phyloP scores from a whole-genome alignment of 2,797 vertebrate species.

The Thaleichthys pacificus region DNA sequence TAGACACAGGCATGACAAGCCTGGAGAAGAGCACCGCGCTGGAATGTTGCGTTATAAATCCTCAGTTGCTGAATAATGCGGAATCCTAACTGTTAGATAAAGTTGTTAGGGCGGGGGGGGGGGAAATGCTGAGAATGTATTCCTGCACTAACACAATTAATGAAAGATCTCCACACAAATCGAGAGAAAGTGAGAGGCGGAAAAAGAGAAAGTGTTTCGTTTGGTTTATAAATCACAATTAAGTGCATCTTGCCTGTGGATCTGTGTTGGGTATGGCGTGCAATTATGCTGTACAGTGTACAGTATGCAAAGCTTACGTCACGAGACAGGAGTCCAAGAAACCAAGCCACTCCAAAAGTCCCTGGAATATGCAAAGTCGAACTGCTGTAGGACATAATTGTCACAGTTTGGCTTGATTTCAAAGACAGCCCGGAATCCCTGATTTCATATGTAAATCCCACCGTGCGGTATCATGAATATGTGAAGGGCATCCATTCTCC shows the following conservation, averaged over 20 bases:
- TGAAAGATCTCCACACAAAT: not conserved
- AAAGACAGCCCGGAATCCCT: not conserved
- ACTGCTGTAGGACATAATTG: not conserved
- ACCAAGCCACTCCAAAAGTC: not conserved
- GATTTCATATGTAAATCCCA: not conserved
- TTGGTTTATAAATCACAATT: not conserved
- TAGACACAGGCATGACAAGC: not conserved
- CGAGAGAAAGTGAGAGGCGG: not conserved
- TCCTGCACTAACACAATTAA: not conserved
- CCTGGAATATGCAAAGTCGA: not conserved
- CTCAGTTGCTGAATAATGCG: not conserved
- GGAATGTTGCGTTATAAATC: not conserved
- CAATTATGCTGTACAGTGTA: too few species aligned
- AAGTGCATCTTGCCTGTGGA: not conserved
- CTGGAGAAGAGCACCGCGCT: not conserved
- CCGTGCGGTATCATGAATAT: not conserved
- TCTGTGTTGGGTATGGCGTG: not conserved
- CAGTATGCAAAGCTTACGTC: too few species aligned
- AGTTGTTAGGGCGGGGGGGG: not conserved
- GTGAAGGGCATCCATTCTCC: not conserved
- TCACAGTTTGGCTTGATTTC: not conserved
- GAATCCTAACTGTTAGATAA: not conserved
- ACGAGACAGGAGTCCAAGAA: not conserved
- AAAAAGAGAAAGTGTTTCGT: not conserved
- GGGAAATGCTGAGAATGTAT: not conserved